Percentiles rank a stretch among this genome's conserved stretches.
Evolutionary conservation across 2,888 invertebrate species (phyloP).

Genomic region (Hoplodrina ambigua): DNA sequence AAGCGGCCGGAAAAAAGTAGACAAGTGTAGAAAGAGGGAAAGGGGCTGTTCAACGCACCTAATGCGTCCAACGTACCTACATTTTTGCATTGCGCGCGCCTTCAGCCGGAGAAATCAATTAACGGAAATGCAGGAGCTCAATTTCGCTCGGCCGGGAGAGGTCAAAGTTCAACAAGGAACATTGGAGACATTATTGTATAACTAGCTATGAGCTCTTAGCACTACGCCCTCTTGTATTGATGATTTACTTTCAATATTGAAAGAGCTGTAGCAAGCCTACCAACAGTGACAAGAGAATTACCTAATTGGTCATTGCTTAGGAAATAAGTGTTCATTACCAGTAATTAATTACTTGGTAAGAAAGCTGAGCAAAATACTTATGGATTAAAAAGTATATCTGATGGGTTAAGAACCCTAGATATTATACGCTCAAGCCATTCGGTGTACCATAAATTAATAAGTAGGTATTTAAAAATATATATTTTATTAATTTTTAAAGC

Average conservation of each 20-base stretch:
- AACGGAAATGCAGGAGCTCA: slow-evolving; percentile 44
- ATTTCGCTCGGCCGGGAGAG: slow-evolving; percentile 20
- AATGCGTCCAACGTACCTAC: background rate
- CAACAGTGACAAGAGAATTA: background rate
- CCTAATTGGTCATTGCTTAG: background rate
- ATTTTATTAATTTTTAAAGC: background rate
- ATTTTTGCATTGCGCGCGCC: slow-evolving; percentile 27
- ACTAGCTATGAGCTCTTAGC: background rate
- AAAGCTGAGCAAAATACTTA: slow-evolving; percentile 1
- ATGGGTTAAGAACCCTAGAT: background rate
- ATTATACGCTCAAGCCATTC: background rate
- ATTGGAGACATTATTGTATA: slow-evolving; percentile 4
- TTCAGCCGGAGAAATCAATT: slow-evolving; percentile 35
- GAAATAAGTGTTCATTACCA: background rate
- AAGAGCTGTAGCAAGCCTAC: background rate
- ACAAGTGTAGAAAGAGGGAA: background rate
- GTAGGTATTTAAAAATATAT: background rate
- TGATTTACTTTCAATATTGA: background rate
- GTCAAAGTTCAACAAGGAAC: slow-evolving; percentile 32
- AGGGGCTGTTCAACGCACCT: background rate
- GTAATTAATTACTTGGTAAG: background rate
- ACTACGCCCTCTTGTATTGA: background rate
- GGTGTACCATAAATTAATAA: background rate
- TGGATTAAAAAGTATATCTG: background rate
- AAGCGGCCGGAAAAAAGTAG: background rate